Base-by-base conservation (phyloP, 2,888 invertebrate genomes). In the Drosophila atroscutellata region DNA sequence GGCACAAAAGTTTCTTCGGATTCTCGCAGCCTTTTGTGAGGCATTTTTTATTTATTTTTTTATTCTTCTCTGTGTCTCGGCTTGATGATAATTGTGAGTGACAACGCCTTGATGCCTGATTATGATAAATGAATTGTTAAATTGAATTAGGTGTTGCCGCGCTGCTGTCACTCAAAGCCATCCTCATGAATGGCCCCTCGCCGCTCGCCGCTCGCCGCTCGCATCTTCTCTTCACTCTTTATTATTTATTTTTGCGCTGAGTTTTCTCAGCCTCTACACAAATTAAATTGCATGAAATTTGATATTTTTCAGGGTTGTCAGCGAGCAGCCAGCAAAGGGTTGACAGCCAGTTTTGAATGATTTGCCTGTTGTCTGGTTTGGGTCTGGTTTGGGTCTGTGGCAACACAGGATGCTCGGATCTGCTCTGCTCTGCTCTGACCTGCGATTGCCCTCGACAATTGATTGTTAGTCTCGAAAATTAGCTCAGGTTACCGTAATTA, bases 61-160 rank as follows among this genome's bases (percentile, higher is more conserved):
- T 0, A 45, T n/a, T 13, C 30, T 39, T 36, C 39, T 50, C 52
- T 60, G 39, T 9, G 34, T 37, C 55, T 37, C 36, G 11, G 70
- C 71, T 80, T 87, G 87, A 87, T 86, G 73, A 86, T 89, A 89
- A 88, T 88, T 88, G 89, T 88, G 87, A 88, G 87, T 88, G 87
- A 89, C 87, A 88, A 77, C 83, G 89, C 83, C 87, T 86, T 90
- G 88, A 86, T 88, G 88, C 81, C 85, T 89, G 89, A 89, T 90
- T 90, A 89, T 89, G 90, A 89, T 90, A 90, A 90, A 89, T 89
- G 88, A 89, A 90, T 90, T 89, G 90, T 87, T 89, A 89, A 89
- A 90, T 89, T 89, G 86, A 87, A 89, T 89, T 90, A 89, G 89
- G 90, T 89, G 89, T 89, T 89, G 90, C 87, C 86, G 78, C 74